Evolutionary conservation across 2,888 invertebrate genomes (phyloP).

Genomic region (Pseudoips prasinana): DNA sequence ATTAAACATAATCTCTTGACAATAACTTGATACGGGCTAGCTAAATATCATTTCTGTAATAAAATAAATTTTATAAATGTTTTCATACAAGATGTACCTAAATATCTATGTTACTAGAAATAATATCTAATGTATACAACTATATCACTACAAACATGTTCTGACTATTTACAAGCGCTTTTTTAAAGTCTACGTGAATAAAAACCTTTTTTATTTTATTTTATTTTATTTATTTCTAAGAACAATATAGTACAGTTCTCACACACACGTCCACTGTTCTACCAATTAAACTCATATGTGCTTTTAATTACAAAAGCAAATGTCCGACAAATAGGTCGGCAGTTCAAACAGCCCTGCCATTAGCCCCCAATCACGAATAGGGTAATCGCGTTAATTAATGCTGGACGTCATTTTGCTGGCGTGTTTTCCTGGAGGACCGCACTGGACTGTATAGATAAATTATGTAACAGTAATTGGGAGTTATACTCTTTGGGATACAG

Average conservation of each 20-base stretch:
- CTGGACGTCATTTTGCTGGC: constrained; percentile 50
- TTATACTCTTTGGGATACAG: constrained; percentile 4
- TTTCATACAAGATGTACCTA: no score
- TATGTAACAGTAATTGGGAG: constrained; percentile 6
- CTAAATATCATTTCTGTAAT: no score
- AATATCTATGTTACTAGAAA: no score
- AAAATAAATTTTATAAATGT: no score
- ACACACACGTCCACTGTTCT: constrained; percentile 16
- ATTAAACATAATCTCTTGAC: no score
- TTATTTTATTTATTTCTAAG: not conserved
- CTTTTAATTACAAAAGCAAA: constrained; percentile 69
- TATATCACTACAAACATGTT: no score
- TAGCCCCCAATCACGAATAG: constrained; percentile 64
- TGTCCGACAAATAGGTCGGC: constrained; percentile 54
- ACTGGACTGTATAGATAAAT: constrained; percentile 16
- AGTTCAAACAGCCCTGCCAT: constrained; percentile 57
- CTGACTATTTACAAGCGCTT: no score
- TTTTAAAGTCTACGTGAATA: no score
- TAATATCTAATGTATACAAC: no score
- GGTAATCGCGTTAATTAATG: constrained; percentile 73
- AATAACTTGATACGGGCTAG: no score
- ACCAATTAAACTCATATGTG: constrained; percentile 44
- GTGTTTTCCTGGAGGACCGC: constrained; percentile 28
- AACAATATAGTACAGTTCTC: not conserved
- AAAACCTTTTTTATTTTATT: no score